Conservation (phyloP, 2,888 invertebrate species). For the Hofmannophila pseudospretella region DNA sequence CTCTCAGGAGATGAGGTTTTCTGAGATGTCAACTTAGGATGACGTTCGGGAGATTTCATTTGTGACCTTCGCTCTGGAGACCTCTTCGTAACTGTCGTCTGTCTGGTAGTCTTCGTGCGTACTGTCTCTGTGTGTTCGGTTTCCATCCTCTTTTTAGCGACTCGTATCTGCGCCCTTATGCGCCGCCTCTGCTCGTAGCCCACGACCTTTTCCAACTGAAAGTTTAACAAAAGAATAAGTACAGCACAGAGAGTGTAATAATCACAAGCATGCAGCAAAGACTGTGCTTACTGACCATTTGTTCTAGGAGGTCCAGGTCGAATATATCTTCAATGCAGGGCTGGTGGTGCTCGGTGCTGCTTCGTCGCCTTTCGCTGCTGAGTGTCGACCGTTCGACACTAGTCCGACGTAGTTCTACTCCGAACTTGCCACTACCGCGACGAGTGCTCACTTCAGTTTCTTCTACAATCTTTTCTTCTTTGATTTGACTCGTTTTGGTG, state of each 20-base stretch:
- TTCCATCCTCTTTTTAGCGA: slow-evolving; percentile 81
- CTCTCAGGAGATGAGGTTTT: slow-evolving; percentile 43
- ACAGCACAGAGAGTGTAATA: slow-evolving; percentile 22
- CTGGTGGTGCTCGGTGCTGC: slow-evolving; percentile 66
- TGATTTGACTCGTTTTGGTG: slow-evolving; percentile 58
- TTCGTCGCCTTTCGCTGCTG: slow-evolving; percentile 64
- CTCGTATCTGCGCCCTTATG: slow-evolving; percentile 86
- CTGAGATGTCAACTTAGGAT: slow-evolving; percentile 26
- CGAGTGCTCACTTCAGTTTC: slow-evolving; percentile 67
- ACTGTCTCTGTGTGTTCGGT: slow-evolving; percentile 31
- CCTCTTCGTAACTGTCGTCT: slow-evolving; percentile 33
- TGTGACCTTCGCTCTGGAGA: slow-evolving; percentile 22
- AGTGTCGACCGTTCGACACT: slow-evolving; percentile 69
- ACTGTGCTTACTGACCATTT: slow-evolving; percentile 76
- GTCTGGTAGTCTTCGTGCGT: slow-evolving; percentile 34
- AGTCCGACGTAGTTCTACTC: slow-evolving; percentile 80
- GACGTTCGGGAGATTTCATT: slow-evolving; percentile 39
- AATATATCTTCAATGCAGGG: slow-evolving; percentile 85
- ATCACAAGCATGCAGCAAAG: slow-evolving; percentile 30
- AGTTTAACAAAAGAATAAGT: slow-evolving; percentile 33
- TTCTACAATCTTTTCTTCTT: slow-evolving; percentile 46
- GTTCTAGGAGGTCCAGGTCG: slow-evolving; percentile 83
- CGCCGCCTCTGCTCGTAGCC: slow-evolving; percentile 87
- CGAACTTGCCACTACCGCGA: slow-evolving; percentile 80
- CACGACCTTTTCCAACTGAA: slow-evolving; percentile 84